Conservation (phyloP, 2,888 invertebrate species). For the Chrysopilus asiliformis region DNA sequence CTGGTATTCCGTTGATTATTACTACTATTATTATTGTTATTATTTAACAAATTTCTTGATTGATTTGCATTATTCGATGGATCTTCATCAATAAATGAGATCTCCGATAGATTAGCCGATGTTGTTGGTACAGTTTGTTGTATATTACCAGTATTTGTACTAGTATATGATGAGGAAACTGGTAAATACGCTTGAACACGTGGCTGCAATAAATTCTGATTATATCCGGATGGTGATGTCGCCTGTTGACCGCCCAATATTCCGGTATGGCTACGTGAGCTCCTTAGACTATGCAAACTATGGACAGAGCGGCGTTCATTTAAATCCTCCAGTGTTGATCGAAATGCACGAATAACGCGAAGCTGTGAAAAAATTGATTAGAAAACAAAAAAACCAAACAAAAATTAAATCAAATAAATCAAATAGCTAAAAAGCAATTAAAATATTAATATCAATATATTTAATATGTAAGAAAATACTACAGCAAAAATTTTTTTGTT, state of each 20-base stretch:
- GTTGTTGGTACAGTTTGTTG: slow-evolving; percentile 20
- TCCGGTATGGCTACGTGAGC: slow-evolving; percentile 54
- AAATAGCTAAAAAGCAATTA: slow-evolving; percentile 16
- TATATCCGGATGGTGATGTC: slow-evolving; percentile 21
- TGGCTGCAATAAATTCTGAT: slow-evolving; percentile 26
- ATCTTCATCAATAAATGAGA: slow-evolving; percentile 58
- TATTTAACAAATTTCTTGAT: slow-evolving; percentile 8
- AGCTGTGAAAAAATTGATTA: slow-evolving; percentile 66
- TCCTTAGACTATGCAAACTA: slow-evolving; percentile 89
- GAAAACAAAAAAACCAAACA: slow-evolving; percentile 30
- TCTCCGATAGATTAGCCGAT: slow-evolving; percentile 42
- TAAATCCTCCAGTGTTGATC: slow-evolving; percentile 97
- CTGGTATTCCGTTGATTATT: slow-evolving; percentile 21
- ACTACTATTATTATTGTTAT: slow-evolving; percentile 17
- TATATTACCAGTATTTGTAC: slow-evolving; percentile 9
- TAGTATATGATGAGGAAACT: slow-evolving; percentile 1
- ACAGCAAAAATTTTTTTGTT: too few relatives aligned
- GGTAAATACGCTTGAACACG: slow-evolving; percentile 13
- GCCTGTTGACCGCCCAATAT: slow-evolving; percentile 30
- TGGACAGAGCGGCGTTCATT: slow-evolving; percentile 98
- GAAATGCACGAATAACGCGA: slow-evolving; percentile 99
- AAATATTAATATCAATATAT: slow-evolving; percentile 7
- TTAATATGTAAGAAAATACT: too few relatives aligned
- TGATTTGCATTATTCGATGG: slow-evolving; percentile 12
- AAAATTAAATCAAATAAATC: slow-evolving; percentile 19